These are phyloP conservation scores for Orchestia grillus DNA, from an alignment of 1,140 invertebrate genomes.

Conservation along the genomic window DNA sequence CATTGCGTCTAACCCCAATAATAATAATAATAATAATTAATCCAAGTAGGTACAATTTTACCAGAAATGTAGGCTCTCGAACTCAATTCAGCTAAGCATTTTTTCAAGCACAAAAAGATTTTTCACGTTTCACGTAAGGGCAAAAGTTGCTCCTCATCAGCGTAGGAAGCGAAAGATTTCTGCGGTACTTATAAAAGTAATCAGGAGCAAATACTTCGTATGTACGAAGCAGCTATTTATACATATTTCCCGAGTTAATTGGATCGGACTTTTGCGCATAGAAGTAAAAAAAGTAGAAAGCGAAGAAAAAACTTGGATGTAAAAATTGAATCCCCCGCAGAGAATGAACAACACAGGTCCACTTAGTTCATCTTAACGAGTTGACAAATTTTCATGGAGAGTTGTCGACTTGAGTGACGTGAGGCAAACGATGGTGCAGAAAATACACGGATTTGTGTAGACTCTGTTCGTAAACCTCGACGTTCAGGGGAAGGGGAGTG, in stretches of 20 bases:
- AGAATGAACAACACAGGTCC: too few relatives aligned
- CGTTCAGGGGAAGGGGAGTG: neutral
- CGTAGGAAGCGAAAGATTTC: neutral
- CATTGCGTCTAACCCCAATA: too few relatives aligned
- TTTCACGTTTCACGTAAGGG: neutral
- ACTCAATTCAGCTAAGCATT: neutral
- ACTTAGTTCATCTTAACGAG: too few relatives aligned
- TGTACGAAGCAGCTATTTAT: too few relatives aligned
- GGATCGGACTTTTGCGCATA: too few relatives aligned
- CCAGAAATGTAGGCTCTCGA: neutral
- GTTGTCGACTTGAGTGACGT: neutral
- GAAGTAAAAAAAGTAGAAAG: too few relatives aligned
- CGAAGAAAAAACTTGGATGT: too few relatives aligned
- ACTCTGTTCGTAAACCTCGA: neutral
- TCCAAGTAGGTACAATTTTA: neutral
- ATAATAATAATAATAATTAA: too few relatives aligned
- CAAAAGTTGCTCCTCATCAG: neutral
- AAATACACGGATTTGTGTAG: neutral
- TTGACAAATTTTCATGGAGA: neutral
- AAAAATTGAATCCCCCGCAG: too few relatives aligned
- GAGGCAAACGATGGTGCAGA: neutral
- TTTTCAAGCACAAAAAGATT: neutral
- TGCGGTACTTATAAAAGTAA: too few relatives aligned
- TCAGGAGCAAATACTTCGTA: too few relatives aligned
- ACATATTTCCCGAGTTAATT: too few relatives aligned